Conservation (phyloP, 2,797 vertebrate genomes). For the Onychomys leucogaster region DNA sequence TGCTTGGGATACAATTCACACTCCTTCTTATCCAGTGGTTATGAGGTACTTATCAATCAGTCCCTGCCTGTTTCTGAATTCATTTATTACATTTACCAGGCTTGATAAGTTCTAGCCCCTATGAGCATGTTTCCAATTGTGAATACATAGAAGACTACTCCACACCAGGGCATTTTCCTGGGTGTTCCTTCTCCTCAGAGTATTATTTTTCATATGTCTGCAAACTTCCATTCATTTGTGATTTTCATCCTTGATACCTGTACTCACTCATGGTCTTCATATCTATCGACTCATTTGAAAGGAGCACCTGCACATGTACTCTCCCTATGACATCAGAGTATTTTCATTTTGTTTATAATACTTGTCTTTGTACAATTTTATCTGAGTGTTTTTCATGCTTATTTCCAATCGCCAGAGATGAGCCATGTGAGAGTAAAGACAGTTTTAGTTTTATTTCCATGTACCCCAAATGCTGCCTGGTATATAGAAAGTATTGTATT, state of each 20-base stretch:
- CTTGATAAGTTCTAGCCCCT: not conserved
- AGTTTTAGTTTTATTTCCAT: not conserved
- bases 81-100: not conserved
- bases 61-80: not conserved
- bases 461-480: slow-evolving; percentile 10
- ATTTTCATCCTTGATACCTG: not conserved
- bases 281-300: not conserved
- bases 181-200: not conserved
- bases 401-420: not conserved
- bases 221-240: not conserved
- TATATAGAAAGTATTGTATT: not conserved
- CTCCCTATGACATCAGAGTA: not conserved
- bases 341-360: not conserved
- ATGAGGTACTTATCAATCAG: not conserved
- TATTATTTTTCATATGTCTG: not conserved
- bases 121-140: not conserved
- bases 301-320: fast-evolving
- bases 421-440: not conserved
- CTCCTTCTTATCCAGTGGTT: not conserved
- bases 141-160: not conserved
- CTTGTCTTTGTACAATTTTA: not conserved
- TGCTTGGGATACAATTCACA: not conserved
- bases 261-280: not conserved
- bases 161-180: not conserved
- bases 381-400: not conserved